phyloP scores from a whole-genome alignment of 1,140 invertebrate species.

The Drosophila bocki region DNA sequence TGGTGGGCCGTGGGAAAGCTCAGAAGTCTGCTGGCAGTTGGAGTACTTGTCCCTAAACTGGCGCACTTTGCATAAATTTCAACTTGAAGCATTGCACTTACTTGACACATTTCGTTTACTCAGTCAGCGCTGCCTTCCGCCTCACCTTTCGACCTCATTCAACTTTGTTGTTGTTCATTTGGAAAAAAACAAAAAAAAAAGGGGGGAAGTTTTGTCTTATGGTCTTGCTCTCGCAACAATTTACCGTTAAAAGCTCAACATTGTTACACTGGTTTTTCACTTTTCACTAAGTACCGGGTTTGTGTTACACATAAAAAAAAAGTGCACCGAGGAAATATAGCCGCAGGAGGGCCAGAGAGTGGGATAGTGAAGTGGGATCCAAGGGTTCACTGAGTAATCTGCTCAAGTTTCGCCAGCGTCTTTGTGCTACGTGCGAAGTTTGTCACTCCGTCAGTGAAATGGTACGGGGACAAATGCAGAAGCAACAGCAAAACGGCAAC shows the following conservation, averaged over 20 bases:
- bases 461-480: slow-evolving; percentile 34
- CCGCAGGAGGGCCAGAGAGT: background rate
- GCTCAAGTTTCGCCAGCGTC: slow-evolving; percentile 65
- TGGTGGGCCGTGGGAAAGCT: background rate
- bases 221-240: slow-evolving; percentile 67
- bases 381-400: slow-evolving; percentile 60
- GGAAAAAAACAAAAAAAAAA: slow-evolving; percentile 32
- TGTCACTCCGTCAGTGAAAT: slow-evolving; percentile 78
- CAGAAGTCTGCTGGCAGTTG: slow-evolving; percentile 8
- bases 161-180: slow-evolving; percentile 74
- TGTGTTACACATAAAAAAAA: slow-evolving; percentile 77
- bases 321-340: slow-evolving; percentile 17
- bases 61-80: slow-evolving; percentile 76
- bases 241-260: slow-evolving; percentile 80
- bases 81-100: slow-evolving; percentile 76
- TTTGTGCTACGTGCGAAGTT: slow-evolving; percentile 79
- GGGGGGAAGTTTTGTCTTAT: slow-evolving; percentile 67
- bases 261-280: slow-evolving; percentile 81
- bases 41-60: slow-evolving; percentile 54
- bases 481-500: slow-evolving; percentile 31
- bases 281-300: slow-evolving; percentile 79
- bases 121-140: slow-evolving; percentile 18
- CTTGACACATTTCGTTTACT: slow-evolving; percentile 78
- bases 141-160: slow-evolving; percentile 39
- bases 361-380: background rate